phyloP scores from a whole-genome alignment of 2,797 vertebrate species.

The Menidia menidia region DNA sequence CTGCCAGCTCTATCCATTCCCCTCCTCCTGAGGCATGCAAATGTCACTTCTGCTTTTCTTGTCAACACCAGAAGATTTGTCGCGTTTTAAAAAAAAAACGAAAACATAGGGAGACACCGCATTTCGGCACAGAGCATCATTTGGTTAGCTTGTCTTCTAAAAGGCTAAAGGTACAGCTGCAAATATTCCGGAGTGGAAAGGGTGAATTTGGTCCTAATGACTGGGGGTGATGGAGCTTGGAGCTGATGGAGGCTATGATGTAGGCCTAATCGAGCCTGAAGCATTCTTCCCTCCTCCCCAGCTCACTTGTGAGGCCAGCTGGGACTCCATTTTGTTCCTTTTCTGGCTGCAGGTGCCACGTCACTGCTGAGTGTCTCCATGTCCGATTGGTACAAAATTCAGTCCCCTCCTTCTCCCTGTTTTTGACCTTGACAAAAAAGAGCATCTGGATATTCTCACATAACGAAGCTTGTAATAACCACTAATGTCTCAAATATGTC shows the following conservation, averaged over 20 bases:
- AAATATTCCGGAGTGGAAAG: conserved; percentile 61
- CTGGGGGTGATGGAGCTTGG: conserved; percentile 57
- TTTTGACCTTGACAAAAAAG: conserved; percentile 66
- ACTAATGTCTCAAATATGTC: conserved; percentile 56
- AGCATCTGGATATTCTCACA: conserved; percentile 70
- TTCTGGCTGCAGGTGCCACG: conserved; percentile 70
- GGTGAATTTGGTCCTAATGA: conserved; percentile 67
- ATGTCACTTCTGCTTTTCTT: conserved; percentile 51
- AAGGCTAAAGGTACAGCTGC: conserved; percentile 19
- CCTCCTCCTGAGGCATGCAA: conserved; percentile 41
- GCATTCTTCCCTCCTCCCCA: conserved; percentile 50
- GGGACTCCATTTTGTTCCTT: conserved; percentile 75
- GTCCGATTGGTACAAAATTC: conserved; percentile 47
- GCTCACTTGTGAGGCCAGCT: conserved; percentile 64
- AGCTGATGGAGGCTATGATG: conserved; percentile 59
- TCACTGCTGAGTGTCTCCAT: conserved; percentile 52
- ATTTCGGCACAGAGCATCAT: neutral
- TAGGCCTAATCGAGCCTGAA: conserved; percentile 76
- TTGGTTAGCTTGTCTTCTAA: conserved; percentile 10
- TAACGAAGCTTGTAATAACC: conserved; percentile 54
- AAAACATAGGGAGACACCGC: neutral
- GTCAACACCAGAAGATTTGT: neutral
- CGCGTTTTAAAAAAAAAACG: conserved; percentile 2
- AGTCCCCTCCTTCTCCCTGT: neutral
- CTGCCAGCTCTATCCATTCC: conserved; percentile 34